Evolutionary conservation across 2,113 vertebrate genomes (phyloP).

Genomic region (Ailurus styani): DNA sequence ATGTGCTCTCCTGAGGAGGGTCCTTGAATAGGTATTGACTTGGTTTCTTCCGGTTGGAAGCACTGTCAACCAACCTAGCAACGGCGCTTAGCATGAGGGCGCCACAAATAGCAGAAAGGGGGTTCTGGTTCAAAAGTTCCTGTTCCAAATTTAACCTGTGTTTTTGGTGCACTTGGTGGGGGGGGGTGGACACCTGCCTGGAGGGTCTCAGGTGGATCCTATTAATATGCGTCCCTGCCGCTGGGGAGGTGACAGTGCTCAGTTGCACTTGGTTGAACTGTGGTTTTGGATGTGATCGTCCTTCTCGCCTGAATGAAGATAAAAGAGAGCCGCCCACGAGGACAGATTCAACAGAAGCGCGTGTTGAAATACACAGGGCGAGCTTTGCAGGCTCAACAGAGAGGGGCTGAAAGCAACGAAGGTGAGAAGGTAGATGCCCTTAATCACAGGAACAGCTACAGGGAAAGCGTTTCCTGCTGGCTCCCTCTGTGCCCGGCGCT

Average conservation of each 20-base stretch:
- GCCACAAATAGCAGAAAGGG: neutral
- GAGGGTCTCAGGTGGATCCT: neutral
- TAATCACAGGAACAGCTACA: neutral
- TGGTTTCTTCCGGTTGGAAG: neutral
- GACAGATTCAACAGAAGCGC: neutral
- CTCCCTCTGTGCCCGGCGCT: neutral
- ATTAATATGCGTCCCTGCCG: neutral
- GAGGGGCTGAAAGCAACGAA: neutral
- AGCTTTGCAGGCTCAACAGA: neutral
- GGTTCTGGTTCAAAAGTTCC: neutral
- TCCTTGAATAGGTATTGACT: neutral
- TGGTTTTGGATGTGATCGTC: neutral
- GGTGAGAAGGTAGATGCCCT: neutral
- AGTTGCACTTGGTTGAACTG: neutral
- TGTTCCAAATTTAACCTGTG: neutral
- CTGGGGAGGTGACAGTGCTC: neutral
- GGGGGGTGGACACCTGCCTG: neutral
- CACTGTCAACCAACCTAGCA: neutral
- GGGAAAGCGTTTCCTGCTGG: neutral
- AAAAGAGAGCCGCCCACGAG: neutral
- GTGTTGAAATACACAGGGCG: neutral
- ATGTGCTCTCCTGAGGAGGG: neutral
- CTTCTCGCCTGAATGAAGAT: conserved; percentile 34
- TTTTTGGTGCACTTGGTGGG: neutral
- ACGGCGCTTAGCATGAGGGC: neutral